A percentile compares a stretch with the other conserved stretches of the same genome.
Evolutionary conservation across 2,797 vertebrate species (phyloP).

Genomic region (Gorsachius magnificus): DNA sequence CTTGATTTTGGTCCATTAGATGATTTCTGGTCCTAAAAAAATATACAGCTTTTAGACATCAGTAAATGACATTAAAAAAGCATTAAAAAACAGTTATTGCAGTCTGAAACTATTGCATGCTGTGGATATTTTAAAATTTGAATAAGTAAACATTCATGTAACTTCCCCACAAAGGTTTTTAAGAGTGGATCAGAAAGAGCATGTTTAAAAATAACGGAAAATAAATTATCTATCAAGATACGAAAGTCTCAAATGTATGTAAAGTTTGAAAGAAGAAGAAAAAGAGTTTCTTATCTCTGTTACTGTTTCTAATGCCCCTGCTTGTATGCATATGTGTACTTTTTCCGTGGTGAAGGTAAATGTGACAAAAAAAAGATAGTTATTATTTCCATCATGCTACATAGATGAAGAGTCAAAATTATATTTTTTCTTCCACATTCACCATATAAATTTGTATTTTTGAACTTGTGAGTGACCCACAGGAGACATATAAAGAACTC

Average conservation of each 20-base stretch:
- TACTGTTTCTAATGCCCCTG: not conserved
- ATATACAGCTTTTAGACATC: not conserved
- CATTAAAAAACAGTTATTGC: not conserved
- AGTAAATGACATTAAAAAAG: not conserved
- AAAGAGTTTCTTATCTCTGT: not conserved
- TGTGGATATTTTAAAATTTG: not conserved
- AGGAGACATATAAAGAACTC: not conserved
- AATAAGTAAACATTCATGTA: not conserved
- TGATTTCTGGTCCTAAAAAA: not conserved
- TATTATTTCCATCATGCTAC: not conserved
- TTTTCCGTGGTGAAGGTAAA: not conserved
- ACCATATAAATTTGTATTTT: not conserved
- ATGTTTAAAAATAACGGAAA: not conserved
- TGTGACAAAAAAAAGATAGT: not conserved
- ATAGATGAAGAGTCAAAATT: not conserved
- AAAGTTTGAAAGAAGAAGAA: not conserved
- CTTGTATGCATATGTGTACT: rapidly evolving
- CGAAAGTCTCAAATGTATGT: not conserved
- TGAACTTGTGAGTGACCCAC: not conserved
- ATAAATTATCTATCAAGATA: not conserved
- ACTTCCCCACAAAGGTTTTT: not conserved
- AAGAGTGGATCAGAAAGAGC: not conserved
- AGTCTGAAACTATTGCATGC: not conserved
- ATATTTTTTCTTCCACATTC: not conserved
- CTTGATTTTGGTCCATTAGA: not conserved